These are phyloP conservation scores for Argentina silus DNA, from an alignment of 2,797 vertebrate species.

Conservation along the genomic window DNA sequence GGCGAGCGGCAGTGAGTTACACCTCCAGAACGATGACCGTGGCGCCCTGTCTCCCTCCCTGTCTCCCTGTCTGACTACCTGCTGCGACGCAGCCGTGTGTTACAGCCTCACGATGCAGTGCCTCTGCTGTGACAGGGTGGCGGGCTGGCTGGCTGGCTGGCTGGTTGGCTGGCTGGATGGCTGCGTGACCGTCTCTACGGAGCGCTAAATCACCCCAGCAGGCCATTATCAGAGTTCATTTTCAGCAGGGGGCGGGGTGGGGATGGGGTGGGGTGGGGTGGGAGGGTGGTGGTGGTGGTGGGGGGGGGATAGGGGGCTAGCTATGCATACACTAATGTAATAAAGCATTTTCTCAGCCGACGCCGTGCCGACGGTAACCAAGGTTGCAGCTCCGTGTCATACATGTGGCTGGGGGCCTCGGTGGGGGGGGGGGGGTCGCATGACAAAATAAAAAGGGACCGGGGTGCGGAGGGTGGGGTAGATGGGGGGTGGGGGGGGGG, in stretches of 20 bases:
- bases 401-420: background rate
- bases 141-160: background rate
- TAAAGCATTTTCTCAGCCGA: conserved; percentile 14
- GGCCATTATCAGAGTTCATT: conserved; percentile 19
- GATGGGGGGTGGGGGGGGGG: conserved; percentile 36
- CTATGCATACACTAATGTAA: conserved; percentile 22
- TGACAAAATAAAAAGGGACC: conserved; percentile 59
- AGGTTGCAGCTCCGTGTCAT: conserved; percentile 12
- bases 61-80: background rate
- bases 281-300: background rate
- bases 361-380: conserved; percentile 14
- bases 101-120: background rate
- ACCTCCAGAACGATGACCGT: too few relatives aligned
- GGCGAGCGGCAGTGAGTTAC: too few relatives aligned
- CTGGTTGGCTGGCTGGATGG: background rate
- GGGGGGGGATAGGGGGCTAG: background rate
- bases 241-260: conserved; percentile 4
- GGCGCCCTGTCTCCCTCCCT: too few relatives aligned
- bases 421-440: conserved; percentile 34
- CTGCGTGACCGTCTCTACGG: background rate
- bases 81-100: background rate
- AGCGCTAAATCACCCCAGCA: conserved; percentile 17
- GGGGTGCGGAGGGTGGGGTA: conserved; percentile 30
- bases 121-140: background rate
- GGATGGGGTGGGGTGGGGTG: background rate